Conservation (phyloP, 2,888 invertebrate genomes). For the Salpingus planirostris region DNA sequence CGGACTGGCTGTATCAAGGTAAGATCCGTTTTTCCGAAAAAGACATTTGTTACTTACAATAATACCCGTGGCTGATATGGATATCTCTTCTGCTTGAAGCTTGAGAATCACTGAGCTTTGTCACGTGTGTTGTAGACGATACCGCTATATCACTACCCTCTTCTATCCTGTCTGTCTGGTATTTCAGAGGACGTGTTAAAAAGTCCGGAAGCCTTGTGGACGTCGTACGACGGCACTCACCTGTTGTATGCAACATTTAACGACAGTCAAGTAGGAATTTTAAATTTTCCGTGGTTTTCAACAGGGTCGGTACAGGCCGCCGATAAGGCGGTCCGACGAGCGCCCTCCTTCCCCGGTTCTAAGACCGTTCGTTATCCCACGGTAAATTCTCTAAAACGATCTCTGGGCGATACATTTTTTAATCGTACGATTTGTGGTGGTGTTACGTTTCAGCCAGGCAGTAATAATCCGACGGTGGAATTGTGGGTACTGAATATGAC, state of each 20-base stretch:
- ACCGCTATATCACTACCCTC: no score
- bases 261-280: slow-evolving; percentile 67
- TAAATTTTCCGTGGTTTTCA: slow-evolving; percentile 76
- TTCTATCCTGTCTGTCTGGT: no score
- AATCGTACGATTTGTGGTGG: neutral
- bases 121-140: no score
- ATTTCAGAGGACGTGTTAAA: slow-evolving; percentile 79
- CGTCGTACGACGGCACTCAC: slow-evolving; percentile 70
- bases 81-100: no score
- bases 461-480: slow-evolving; percentile 75
- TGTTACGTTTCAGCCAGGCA: slow-evolving; percentile 60
- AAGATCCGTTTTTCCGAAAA: no score
- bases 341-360: slow-evolving; percentile 64
- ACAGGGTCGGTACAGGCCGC: slow-evolving; percentile 55
- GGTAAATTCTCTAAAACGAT: slow-evolving; percentile 38
- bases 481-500: slow-evolving; percentile 73
- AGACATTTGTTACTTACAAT: no score
- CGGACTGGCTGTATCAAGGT: slow-evolving; percentile 98
- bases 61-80: no score
- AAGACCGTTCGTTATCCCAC: slow-evolving; percentile 78
- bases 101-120: no score
- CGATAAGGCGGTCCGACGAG: slow-evolving; percentile 43
- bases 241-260: slow-evolving; percentile 83
- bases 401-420: neutral
- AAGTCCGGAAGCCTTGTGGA: slow-evolving; percentile 77